These are phyloP conservation scores for Microctenopoma steveboyesi DNA, from an alignment of 2,797 vertebrate genomes.

Conservation along the genomic window DNA sequence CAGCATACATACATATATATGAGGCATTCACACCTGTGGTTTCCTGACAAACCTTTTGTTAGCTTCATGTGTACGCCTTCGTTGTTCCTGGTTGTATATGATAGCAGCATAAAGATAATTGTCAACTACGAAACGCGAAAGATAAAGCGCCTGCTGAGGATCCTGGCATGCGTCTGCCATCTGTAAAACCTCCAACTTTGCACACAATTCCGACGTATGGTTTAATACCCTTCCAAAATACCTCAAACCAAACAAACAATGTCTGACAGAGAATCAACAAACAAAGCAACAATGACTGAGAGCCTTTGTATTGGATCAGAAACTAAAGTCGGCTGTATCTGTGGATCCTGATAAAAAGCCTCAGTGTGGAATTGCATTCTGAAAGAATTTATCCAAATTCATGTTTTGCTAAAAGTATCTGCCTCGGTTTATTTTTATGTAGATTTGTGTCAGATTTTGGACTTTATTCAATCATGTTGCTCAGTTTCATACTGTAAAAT, in stretches of 20 bases:
- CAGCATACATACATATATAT: slow-evolving; percentile 20
- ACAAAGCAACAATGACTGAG: slow-evolving; percentile 66
- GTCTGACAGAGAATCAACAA: slow-evolving; percentile 75
- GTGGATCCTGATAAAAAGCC: slow-evolving; percentile 79
- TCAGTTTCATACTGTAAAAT: slow-evolving; percentile 37
- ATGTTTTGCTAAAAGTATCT: slow-evolving; percentile 53
- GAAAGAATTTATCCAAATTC: slow-evolving; percentile 61
- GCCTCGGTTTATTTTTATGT: slow-evolving; percentile 61
- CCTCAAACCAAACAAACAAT: slow-evolving; percentile 76
- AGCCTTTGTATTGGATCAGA: slow-evolving; percentile 73
- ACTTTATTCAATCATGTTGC: slow-evolving; percentile 50
- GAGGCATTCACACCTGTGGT: slow-evolving; percentile 42
- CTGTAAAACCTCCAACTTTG: slow-evolving; percentile 69
- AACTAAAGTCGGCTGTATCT: slow-evolving; percentile 71
- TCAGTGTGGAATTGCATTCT: slow-evolving; percentile 68
- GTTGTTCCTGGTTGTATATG: slow-evolving; percentile 50
- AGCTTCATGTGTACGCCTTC: slow-evolving; percentile 35
- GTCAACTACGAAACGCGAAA: slow-evolving; percentile 70
- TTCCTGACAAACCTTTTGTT: slow-evolving; percentile 54
- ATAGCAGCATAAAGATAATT: slow-evolving; percentile 66
- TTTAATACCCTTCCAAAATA: slow-evolving; percentile 78
- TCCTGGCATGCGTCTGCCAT: slow-evolving; percentile 37
- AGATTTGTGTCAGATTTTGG: slow-evolving; percentile 60
- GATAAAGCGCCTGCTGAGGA: slow-evolving; percentile 64
- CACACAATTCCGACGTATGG: slow-evolving; percentile 56